Evolutionary conservation across 2,888 invertebrate species (phyloP), one percentile per base, ranked within the genome.

Genomic region (Drosophila kanekoi): DNA sequence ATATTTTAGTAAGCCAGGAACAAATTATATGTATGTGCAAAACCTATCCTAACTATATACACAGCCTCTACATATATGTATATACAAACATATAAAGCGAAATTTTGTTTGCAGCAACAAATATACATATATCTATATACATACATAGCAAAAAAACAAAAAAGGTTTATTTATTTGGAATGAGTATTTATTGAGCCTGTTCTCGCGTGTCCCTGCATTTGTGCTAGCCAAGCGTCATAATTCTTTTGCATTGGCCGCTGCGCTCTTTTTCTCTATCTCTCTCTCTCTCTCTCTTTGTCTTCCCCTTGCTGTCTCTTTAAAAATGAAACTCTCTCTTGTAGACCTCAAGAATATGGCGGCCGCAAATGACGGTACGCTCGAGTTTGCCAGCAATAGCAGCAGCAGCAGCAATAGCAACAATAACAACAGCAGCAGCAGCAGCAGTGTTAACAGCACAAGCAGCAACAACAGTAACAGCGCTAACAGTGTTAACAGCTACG

Each of bases 311-410:
- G 4, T 35, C 13, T 35, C 16, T 52, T 28, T 40, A 52, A 40
- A 52, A 53, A 38, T 79, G 61, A 60, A 65, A 72, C 62, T 79
- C 61, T 81, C 44, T 80, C 33, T 86, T 87, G 64, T 90, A 92
- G 92, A 92, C 91, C 89, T 92, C 76, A 92, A 92, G 77, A 92
- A 92, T 77, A 92, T 92, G 79, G 89, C 91, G 78, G 83, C 91
- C 84, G 86, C 91, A 77, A 92, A 91, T 75, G 91, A 91, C 80
- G 87, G 91, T 71, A 72, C 83, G 41, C 89, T 92, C 77, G 91
- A 91, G 69, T 89, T 90, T 70, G 79, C 87, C 65, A 81, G 72
- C 62, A 64, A 52, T 73, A 78, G 70, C 67, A 79, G 66, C 65
- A 77, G 64, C 58, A 81, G 58, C 71, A 74, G 59, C 53, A 81